Base-by-base conservation (phyloP, 2,888 invertebrate genomes). In the Drosophila phalerata region DNA sequence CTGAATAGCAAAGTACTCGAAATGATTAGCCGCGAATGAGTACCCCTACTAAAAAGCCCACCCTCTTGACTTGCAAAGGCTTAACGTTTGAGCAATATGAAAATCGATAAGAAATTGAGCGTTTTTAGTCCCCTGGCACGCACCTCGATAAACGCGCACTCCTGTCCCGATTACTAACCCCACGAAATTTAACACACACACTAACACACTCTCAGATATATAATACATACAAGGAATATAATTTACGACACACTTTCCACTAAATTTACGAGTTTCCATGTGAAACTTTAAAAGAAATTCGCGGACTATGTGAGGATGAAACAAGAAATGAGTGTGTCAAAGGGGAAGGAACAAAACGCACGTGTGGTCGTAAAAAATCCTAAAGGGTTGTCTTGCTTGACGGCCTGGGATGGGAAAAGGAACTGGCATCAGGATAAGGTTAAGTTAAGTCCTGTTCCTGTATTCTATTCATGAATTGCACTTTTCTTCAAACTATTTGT, bases 11-110 rank as follows among this genome's bases (percentile, higher is more conserved):
- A 69, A 73, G 78, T 71, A 77, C 72, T 81, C 66, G 69, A 70
- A 79, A 77, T 83, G 81, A 85, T 84, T 83, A 81, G 74, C 79
- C 69, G 73, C 63, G 68, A 83, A 83, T 74, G 72, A 70, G 72
- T 67, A 1, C 38, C 13, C 45, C 38, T 11, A 10, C 5, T 5
- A 13, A 13, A 0, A 2, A 6, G 32, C 15, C 15, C 15, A 0
- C 3, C 22, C 19, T 37, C 5, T 5, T 32, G 13, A 11, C 28
- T 13, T 25, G 13, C 17, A 40, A 40, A 28, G 47, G 58, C 63
- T 71, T 67, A 42, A 49, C 52, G 58, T 68, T 63, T 68, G 62
- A 51, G 40, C 60, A 65, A 60, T 71, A 57, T 45, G 65, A 67
- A 74, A 85, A 83, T 84, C 86, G 68, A 83, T 80, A 58, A 61